Evolutionary conservation across 2,888 invertebrate species (phyloP).

Genomic region (Zelleria hepariella): DNA sequence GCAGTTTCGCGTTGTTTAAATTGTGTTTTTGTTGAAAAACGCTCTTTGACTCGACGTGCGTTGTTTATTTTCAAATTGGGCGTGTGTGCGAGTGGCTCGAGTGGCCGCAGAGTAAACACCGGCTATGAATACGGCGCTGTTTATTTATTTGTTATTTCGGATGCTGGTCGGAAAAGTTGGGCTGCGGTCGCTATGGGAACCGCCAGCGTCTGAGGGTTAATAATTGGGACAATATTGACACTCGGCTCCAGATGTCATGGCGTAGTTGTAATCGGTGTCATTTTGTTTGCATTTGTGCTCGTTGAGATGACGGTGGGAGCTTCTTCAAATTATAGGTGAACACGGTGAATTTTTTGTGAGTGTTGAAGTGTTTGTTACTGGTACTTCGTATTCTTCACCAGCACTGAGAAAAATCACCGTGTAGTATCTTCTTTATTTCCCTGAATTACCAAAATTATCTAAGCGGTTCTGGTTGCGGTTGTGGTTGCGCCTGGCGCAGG

Average conservation of each 20-base stretch:
- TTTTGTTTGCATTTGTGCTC: not conserved
- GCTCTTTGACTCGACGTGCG: conserved; percentile 29
- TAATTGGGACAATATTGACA: conserved; percentile 8
- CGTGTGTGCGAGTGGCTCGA: conserved; percentile 53
- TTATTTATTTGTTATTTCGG: conserved; percentile 35
- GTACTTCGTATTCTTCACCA: too few species aligned
- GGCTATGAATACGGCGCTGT: conserved; percentile 27
- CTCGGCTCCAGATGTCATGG: not conserved
- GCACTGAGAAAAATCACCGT: too few species aligned
- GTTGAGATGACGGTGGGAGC: not conserved
- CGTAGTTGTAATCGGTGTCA: not conserved
- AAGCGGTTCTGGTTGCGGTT: too few species aligned
- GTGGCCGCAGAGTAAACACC: conserved; percentile 32
- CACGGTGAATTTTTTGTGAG: too few species aligned
- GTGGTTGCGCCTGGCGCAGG: too few species aligned
- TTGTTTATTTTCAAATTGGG: conserved; percentile 58
- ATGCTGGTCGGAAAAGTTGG: conserved; percentile 13
- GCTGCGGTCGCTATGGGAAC: not conserved
- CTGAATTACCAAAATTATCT: too few species aligned
- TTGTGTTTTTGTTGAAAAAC: conserved; percentile 39
- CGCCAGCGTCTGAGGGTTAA: conserved; percentile 5
- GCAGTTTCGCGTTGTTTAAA: conserved; percentile 26
- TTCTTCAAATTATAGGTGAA: not conserved
- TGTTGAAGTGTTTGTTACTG: too few species aligned
- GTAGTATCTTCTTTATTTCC: too few species aligned